Conservation (phyloP, 2,113 vertebrate species). For the Erinaceus europaeus region DNA sequence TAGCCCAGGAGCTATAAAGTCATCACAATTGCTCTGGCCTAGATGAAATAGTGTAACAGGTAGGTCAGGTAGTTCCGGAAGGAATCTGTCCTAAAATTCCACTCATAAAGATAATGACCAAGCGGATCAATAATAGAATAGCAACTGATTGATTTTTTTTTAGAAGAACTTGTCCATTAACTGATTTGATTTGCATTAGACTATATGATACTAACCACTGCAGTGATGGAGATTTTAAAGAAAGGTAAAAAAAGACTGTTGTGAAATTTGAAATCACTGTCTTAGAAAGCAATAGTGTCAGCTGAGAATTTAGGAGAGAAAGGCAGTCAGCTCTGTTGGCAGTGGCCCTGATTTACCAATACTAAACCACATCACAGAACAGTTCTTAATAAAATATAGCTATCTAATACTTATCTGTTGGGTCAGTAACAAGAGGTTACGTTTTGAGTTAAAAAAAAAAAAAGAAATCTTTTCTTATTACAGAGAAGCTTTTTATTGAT, state of each 20-base stretch:
- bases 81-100: not conserved
- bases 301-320: not conserved
- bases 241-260: too few relatives aligned
- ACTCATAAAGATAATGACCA: not conserved
- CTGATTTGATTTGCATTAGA: not conserved
- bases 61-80: not conserved
- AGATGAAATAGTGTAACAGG: not conserved
- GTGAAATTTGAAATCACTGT: not conserved
- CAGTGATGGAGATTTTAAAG: not conserved
- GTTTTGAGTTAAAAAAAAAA: too few relatives aligned
- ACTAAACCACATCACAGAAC: not conserved
- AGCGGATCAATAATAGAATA: not conserved
- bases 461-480: not conserved
- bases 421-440: not conserved
- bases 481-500: not conserved
- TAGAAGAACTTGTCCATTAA: not conserved
- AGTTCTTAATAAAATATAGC: not conserved
- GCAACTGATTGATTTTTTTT: too few relatives aligned
- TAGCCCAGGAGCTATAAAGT: not conserved
- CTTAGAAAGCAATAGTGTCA: not conserved
- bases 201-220: not conserved
- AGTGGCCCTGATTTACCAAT: not conserved
- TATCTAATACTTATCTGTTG: not conserved
- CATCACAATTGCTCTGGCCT: accelerated
- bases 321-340: not conserved